Base-by-base conservation (phyloP, 2,888 invertebrate species). In the Lithosia quadra region DNA sequence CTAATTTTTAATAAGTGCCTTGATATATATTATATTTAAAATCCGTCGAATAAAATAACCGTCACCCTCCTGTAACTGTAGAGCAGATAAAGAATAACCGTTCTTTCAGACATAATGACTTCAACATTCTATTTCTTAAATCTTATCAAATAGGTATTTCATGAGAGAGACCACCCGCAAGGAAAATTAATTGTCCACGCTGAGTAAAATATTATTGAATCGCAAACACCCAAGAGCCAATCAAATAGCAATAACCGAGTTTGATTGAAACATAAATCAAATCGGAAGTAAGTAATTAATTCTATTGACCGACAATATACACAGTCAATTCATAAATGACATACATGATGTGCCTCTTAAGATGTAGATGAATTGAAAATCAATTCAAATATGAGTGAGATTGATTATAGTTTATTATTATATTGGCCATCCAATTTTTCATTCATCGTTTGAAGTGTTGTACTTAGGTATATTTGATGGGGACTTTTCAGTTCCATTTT, bases 211-310 rank as follows among this genome's bases (percentile, higher is more conserved):
- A 59, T 59, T 21, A 59, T 59, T 34, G 15, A 22, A 33, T 53
- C 36, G 13, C 55, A 66, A 55, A 5, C 55, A 66, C n/a, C 39
- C 61, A 24, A 55, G 60, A n/a, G 28, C 22, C 9, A 61, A 67
- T 67, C n/a, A 61, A 61, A 56, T 33, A 8, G 21, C 60, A 43
- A 61, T 67, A 65, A 65, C 65, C 21, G 28, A 28, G 9, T 55
- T 55, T 34, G 39, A 62, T 65, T 33, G 63, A 64, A 24, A 56
- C 69, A 65, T 63, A 21, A 61, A 61, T 57, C 61, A 62, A 43
- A 57, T 43, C 62, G 33, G 9, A n/a, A 55, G 55, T 55, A 34
- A 33, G 56, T 33, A 24, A 28, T 43, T 67, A 33, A 57, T n/a
- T 63, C 15, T 55, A n/a, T 36, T n/a, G 59, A 65, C 34, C 10